A percentile compares a stretch with the other conserved stretches of the same genome.
Conservation (phyloP, 2,113 vertebrate species). For the Entomyzon cyanotis region DNA sequence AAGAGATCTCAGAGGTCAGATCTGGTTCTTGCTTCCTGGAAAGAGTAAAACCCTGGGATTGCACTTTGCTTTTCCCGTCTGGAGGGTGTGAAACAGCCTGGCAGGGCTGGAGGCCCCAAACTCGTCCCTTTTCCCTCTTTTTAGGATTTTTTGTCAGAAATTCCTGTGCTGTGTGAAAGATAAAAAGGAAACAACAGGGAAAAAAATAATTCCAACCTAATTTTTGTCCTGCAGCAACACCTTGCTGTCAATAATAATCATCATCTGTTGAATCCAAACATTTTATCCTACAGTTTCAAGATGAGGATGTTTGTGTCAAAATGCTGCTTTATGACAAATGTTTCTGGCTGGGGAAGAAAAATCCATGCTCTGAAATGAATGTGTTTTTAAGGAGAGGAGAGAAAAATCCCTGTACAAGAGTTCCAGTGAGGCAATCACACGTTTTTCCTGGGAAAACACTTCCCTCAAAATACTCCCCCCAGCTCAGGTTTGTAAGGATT, state of each 20-base stretch:
- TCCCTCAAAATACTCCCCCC: background rate
- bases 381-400: background rate
- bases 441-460: background rate
- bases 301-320: background rate
- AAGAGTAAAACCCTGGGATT: background rate
- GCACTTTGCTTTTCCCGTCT: background rate
- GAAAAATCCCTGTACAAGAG: background rate
- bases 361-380: background rate
- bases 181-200: fast-evolving
- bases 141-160: background rate
- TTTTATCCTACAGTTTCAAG: background rate
- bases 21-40: background rate
- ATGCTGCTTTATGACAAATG: background rate
- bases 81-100: background rate
- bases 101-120: background rate
- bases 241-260: background rate
- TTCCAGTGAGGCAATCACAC: background rate
- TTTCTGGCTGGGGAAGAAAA: background rate
- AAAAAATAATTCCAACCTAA: background rate
- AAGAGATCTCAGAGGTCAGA: background rate
- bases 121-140: background rate
- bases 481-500: background rate
- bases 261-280: background rate
- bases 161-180: background rate
- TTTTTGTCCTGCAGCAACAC: background rate